Conservation (phyloP, 2,113 vertebrate species). For the Alethe diademata region DNA sequence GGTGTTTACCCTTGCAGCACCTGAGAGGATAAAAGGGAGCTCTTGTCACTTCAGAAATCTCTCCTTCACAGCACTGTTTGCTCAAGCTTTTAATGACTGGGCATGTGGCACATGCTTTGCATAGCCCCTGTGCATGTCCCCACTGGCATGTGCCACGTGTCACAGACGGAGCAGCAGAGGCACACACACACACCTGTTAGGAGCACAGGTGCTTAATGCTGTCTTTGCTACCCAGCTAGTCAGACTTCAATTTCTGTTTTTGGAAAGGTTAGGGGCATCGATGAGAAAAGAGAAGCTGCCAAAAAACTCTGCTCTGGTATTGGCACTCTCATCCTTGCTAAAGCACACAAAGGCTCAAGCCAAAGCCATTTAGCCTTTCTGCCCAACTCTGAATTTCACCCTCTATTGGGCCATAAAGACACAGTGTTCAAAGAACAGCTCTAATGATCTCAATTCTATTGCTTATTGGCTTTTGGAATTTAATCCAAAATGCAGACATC, state of each 20-base stretch:
- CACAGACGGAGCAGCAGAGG: neutral
- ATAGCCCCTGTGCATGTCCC: neutral
- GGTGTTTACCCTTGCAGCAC: neutral
- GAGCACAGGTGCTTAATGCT: neutral
- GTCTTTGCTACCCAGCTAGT: neutral
- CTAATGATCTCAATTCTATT: neutral
- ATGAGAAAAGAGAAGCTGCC: neutral
- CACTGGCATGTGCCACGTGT: neutral
- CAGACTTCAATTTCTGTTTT: neutral
- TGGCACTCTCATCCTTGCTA: neutral
- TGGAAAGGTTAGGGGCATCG: neutral
- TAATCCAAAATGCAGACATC: neutral
- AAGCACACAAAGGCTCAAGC: neutral
- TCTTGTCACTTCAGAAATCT: neutral
- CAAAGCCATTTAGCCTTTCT: conserved; percentile 10
- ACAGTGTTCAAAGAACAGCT: neutral
- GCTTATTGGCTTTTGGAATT: neutral
- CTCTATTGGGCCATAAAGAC: neutral
- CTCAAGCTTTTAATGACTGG: neutral
- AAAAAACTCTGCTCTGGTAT: neutral
- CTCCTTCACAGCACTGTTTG: neutral
- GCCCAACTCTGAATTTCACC: neutral
- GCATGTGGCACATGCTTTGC: neutral
- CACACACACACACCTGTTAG: neutral
- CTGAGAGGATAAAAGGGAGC: neutral